Evolutionary conservation across 2,888 invertebrate genomes (phyloP).

Genomic region (Caenorhabditis sp.): DNA sequence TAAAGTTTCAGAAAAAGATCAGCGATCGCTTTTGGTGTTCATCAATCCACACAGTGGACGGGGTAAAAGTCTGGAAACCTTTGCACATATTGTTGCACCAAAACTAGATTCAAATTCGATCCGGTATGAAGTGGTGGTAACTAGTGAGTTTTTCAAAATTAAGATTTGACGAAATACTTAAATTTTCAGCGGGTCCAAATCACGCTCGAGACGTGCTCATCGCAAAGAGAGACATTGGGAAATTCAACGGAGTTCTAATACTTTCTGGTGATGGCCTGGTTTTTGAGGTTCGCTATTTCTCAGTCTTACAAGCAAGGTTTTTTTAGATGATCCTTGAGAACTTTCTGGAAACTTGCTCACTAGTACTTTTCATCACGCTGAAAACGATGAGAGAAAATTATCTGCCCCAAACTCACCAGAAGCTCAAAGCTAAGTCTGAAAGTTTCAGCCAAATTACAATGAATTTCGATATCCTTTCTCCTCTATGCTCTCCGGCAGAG

Average conservation of each 20-base stretch:
- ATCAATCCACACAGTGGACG: slow-evolving; percentile 96
- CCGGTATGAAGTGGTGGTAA: slow-evolving; percentile 92
- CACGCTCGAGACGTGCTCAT: slow-evolving; percentile 89
- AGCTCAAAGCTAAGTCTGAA: no score
- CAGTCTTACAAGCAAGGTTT: no score
- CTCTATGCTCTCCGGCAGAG: no score
- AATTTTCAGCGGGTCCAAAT: slow-evolving; percentile 85
- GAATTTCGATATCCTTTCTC: no score
- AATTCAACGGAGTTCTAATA: slow-evolving; percentile 90
- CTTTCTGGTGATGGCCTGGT: slow-evolving; percentile 86
- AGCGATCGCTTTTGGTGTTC: slow-evolving; percentile 84
- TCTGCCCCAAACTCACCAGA: no score
- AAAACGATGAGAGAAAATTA: no score
- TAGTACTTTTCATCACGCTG: no score
- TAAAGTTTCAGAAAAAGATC: slow-evolving; percentile 46
- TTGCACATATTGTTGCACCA: slow-evolving; percentile 88
- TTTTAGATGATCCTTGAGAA: no score
- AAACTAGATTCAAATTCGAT: slow-evolving; percentile 93
- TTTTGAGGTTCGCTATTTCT: no score
- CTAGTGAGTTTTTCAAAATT: slow-evolving; percentile 84
- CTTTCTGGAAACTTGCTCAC: no score
- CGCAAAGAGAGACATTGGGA: slow-evolving; percentile 83
- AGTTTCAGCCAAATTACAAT: no score
- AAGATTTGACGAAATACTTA: not conserved
- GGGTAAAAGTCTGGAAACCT: slow-evolving; percentile 92